Evolutionary conservation across 2,888 invertebrate species (phyloP), one percentile per base, ranked within the genome.

Genomic region (Oxycera nigricornis): DNA sequence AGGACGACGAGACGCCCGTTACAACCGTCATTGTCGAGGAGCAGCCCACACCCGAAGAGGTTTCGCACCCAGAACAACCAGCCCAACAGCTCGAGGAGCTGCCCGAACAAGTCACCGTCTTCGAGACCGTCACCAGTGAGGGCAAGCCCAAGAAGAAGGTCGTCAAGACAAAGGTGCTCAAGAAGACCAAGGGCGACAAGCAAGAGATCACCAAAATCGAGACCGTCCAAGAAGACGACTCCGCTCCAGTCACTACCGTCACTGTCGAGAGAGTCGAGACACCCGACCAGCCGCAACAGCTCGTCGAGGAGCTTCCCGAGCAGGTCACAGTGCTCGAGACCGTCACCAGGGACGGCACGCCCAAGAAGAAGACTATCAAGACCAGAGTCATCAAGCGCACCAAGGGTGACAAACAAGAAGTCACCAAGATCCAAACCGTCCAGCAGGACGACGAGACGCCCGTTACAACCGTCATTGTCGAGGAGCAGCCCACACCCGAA

Each of bases 151-250:
- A 75, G 50, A 75, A 39, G 46, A 70, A 72, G 24, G 31, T 55
- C 17, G 35, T n/a, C 11, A 86, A 84, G 72, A 86, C 83, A 67
- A 82, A 86, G 30, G 80, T 83, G 0, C 82, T 86, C 41, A 86
- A 82, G 74, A 87, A 86, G 78, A 83, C 83, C 0, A 85, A 78
- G 77, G 86, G 83, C 67, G 79, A 81, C 55, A 84, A 82, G 78
- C 81, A 86, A 52, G 86, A 88, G 79, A 79, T 86, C 14, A 87
- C 86, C 0, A 84, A 87, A 82, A 86, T 87, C 65, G 80, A 83
- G 67, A 86, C 86, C 17, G 81, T 86, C 46, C 83, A 84, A 78
- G 82, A 85, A 78, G 87, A 86, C 74, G 85, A 11, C 77, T 78
- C 11, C 79, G 75, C 77, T 46, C 46, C 46, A 14, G 46, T 46